Base-by-base conservation (phyloP, 2,113 vertebrate species). In the Lethenteron camtschaticum region DNA sequence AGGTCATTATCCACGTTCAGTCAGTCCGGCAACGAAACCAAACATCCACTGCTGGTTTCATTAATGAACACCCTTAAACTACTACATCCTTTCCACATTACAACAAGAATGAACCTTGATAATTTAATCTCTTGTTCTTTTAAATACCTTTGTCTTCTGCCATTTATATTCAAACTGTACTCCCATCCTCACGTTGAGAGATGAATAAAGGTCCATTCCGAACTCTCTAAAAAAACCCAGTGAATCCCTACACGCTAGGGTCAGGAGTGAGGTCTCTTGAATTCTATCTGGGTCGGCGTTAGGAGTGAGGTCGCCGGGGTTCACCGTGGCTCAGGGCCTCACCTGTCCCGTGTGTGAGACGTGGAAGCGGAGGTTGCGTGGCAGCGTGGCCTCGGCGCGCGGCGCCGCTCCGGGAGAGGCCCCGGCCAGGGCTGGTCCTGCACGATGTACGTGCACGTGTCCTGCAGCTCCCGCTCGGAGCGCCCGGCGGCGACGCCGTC, bases 361-460 rank as follows among this genome's bases (percentile, higher is more conserved):
- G n/a, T 79, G 72, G 10, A 84, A 81, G 70, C 78, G 76, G 68
- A 84, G 81, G 72, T 82, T 83, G 3, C 79, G 76, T 2, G 81
- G 82, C 55, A 83, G 80, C 74, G 82, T 82, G 8, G 78, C 82
- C 80, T 81, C 77, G 56, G 79, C 83, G 73, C 73, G 78, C 59
- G 82, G 81, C 6, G 81, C 69, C 57, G 73, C 74, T 70, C 81
- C 79, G 41, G 72, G 75, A 9, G 0, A 9, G 20, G 18, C 11
- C 78, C 79, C 60, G 82, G 80, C 0, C 77, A 76, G 14, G 75
- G 73, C 73, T 82, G 83, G 75, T 83, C 80, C 0, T 77, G 80
- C 11, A 84, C 81, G 6, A 82, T 81, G 77, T 82, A 81, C 68
- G 82, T 83, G 76, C 80, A 82, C 75, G 77, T 82, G 55, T 78